Evolutionary conservation across 2,888 invertebrate genomes (phyloP).

Genomic region (Blastobasis adustella): DNA sequence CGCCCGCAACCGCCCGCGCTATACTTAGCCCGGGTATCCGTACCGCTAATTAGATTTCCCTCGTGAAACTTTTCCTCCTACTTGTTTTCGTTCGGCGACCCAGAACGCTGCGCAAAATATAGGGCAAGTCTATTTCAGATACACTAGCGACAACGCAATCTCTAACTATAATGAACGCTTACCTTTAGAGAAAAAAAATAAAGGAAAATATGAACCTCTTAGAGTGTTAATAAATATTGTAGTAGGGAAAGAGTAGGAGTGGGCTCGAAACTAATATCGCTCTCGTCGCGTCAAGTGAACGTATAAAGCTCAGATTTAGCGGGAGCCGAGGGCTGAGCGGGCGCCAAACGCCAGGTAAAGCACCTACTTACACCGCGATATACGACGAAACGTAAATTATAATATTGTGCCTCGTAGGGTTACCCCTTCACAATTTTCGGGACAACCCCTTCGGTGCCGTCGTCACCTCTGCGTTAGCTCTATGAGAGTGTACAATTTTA

Average conservation of each 20-base stretch:
- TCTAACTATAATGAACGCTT: not conserved
- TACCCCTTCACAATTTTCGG: not conserved
- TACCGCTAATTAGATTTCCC: too few relatives aligned
- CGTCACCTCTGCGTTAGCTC: too few relatives aligned
- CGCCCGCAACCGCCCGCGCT: too few relatives aligned
- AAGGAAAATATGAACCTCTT: constrained; percentile 34
- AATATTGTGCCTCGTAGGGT: constrained; percentile 55
- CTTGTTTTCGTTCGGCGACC: too few relatives aligned
- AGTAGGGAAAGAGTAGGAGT: constrained; percentile 65
- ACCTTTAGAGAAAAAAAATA: constrained; percentile 17
- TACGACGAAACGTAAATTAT: constrained; percentile 74
- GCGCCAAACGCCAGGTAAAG: constrained; percentile 72
- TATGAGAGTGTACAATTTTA: too few relatives aligned
- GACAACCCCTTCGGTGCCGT: too few relatives aligned
- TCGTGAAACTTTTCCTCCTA: too few relatives aligned
- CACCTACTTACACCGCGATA: constrained; percentile 72
- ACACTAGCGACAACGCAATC: constrained; percentile 1
- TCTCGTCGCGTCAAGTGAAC: constrained; percentile 74
- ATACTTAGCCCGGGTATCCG: too few relatives aligned
- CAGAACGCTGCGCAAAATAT: too few relatives aligned
- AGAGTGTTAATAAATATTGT: constrained; percentile 70
- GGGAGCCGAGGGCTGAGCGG: constrained; percentile 65
- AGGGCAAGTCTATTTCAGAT: too few relatives aligned
- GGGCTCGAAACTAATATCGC: constrained; percentile 71
- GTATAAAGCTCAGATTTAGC: constrained; percentile 75